phyloP scores from a whole-genome alignment of 2,888 invertebrate species.

The Euphydryas editha region DNA sequence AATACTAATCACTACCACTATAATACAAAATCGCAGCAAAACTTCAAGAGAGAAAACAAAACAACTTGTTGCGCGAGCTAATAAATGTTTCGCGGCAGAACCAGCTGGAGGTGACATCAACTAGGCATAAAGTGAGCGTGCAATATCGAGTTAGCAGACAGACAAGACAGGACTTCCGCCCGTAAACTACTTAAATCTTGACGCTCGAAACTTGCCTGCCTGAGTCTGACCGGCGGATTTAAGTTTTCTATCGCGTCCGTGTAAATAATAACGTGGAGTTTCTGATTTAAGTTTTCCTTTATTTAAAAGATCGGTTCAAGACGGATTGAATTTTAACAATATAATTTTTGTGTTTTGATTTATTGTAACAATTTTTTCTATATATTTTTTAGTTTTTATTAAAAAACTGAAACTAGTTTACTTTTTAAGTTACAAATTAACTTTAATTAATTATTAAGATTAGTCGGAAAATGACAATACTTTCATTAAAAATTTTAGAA shows the following conservation, averaged over 20 bases:
- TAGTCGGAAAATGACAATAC: too few species aligned
- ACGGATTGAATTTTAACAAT: conserved; percentile 2
- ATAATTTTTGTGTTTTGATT: neutral
- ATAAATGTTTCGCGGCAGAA: conserved; percentile 68
- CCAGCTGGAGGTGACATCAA: conserved; percentile 65
- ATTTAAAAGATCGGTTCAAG: neutral
- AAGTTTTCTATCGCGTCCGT: conserved; percentile 30
- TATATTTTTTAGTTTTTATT: too few species aligned
- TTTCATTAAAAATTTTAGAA: too few species aligned
- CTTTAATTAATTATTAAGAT: too few species aligned
- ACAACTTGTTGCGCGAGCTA: conserved; percentile 74
- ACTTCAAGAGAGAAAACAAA: conserved; percentile 45
- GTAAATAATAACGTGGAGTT: conserved; percentile 28
- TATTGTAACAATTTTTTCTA: neutral
- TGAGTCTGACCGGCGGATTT: conserved; percentile 36
- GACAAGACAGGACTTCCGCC: conserved; percentile 71
- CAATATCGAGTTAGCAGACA: conserved; percentile 75
- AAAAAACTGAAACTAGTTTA: too few species aligned
- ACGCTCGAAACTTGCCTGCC: conserved; percentile 45
- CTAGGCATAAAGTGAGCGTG: conserved; percentile 77
- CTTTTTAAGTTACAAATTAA: too few species aligned
- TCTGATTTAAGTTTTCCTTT: conserved; percentile 19
- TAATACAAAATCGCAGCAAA: conserved; percentile 52
- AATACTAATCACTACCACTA: conserved; percentile 41
- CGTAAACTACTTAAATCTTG: conserved; percentile 81